Evolutionary conservation across 2,888 invertebrate genomes (phyloP), one percentile per base, ranked within the genome.

Genomic region (Odontocolon sp.): DNA sequence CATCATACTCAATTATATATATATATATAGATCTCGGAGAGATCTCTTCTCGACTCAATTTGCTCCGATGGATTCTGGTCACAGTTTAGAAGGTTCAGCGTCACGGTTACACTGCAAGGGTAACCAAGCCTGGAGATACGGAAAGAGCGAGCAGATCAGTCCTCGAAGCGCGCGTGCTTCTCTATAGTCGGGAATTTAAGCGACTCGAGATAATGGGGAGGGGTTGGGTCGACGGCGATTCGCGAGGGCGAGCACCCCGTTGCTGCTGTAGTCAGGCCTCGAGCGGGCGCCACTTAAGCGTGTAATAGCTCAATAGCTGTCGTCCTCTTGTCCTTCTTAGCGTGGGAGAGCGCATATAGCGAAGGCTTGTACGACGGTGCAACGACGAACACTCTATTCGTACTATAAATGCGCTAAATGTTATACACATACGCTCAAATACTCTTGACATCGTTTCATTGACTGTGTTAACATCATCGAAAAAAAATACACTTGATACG

Each of bases 251-350:
- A 73, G 59, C 57, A 57, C 59, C 57, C 63, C 52, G 69, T 26
- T 83, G 81, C 82, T 64, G 63, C 64, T 86, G 85, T 80, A 83
- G 84, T 84, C 82, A 83, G 81, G 83, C 79, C 79, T 72, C 52
- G 72, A 45, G 61, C 31, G 47, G 47, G 82, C 79, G 85, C 83
- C 86, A 86, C 84, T 89, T 86, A 82, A 86, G 87, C 88, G 86
- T 88, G 87, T 88, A 88, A 89, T 89, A 86, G 88, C 87, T 87
- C 88, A 84, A 87, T 87, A 84, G 86, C 81, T 84, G 83, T 86
- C 86, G 82, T 70, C 72, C 73, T 75, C 66, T 57, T 67, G 73
- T 74, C 79, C 76, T 59, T 78, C 50, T 38, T 66, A 21, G 63
- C 42, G 50, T 3, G 63, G 23, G 66, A 28, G 45, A 16, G 16